Base-by-base conservation (phyloP, 2,888 invertebrate species). In the Coleophora deauratella region DNA sequence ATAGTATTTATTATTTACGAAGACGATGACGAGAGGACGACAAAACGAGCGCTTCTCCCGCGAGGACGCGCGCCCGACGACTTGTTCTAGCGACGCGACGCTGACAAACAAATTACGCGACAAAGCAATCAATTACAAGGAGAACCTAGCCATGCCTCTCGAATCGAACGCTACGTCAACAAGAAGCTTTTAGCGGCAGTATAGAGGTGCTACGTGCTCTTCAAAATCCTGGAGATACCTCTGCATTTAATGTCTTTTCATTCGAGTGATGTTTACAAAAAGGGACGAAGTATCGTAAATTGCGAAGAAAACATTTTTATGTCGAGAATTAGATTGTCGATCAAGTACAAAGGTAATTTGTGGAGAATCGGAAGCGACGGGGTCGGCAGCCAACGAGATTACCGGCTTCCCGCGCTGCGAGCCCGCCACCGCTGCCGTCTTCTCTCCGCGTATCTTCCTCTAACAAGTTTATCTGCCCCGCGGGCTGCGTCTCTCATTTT, bases 41-140 rank as follows among this genome's bases (percentile, higher is more conserved):
- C 59, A 59, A 8, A 28, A 1, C 61, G 52, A 62, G 58, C 65
- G 59, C 59, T 54, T 57, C 60, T 79, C 84, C 78, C 80, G 72
- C 62, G 81, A 79, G 81, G 64, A 68, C 67, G 52, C 59, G 57
- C 51, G 67, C 57, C 65, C 61, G 21, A 21, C 21, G 6, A 21
- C 21, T 3, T 3, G 21, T 21, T 3, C 21, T 21, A 21, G 21
- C 21, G 68, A 55, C 57, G 46, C 51, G 61, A 54, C 69, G 71
- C 66, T 66, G 65, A 64, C 81, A 84, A 85, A 85, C 82, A 85
- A 85, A 85, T 85, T 85, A 84, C 74, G 74, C 75, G 80, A 84
- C 85, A 84, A 82, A 82, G 84, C 84, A 84, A 85, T 84, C 84
- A 85, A 85, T 84, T 85, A 81, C 70, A 75, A 79, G 76, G 76